Percentiles rank a stretch among this genome's conserved stretches.
Evolutionary conservation across 2,888 invertebrate species (phyloP).

Genomic region (Aphodius granarius): DNA sequence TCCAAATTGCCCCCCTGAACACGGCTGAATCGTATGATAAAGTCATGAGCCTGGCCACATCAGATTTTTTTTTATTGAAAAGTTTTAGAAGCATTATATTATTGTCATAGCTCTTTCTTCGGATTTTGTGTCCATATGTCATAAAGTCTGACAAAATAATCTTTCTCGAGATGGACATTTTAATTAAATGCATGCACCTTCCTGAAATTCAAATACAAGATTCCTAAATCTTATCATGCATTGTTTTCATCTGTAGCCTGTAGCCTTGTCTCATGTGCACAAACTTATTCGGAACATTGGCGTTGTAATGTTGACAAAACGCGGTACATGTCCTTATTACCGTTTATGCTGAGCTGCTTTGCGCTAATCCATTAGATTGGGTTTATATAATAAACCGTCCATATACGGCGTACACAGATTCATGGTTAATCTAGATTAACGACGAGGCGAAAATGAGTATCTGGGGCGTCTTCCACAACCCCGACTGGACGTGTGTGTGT

Average conservation of each 20-base stretch:
- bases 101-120: no score
- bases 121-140: no score
- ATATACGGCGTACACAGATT: slow-evolving; percentile 9
- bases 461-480: slow-evolving; percentile 11
- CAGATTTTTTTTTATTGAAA: no score
- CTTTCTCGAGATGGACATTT: no score
- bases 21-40: no score
- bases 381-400: slow-evolving; percentile 13
- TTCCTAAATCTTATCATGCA: no score
- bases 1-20: no score
- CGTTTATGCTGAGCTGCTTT: slow-evolving; percentile 4
- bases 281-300: not conserved
- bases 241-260: not conserved
- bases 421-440: slow-evolving; percentile 19
- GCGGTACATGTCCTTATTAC: slow-evolving; percentile 6
- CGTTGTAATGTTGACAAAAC: not conserved
- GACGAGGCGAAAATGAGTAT: slow-evolving; percentile 18
- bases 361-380: slow-evolving; percentile 10
- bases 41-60: no score
- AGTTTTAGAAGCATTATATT: no score
- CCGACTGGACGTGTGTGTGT: not conserved
- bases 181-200: no score
- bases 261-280: not conserved
- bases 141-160: no score
- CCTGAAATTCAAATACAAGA: no score